These are phyloP conservation scores for Chrysotoxum bicinctum DNA, from an alignment of 2,888 invertebrate genomes.

Conservation along the genomic window DNA sequence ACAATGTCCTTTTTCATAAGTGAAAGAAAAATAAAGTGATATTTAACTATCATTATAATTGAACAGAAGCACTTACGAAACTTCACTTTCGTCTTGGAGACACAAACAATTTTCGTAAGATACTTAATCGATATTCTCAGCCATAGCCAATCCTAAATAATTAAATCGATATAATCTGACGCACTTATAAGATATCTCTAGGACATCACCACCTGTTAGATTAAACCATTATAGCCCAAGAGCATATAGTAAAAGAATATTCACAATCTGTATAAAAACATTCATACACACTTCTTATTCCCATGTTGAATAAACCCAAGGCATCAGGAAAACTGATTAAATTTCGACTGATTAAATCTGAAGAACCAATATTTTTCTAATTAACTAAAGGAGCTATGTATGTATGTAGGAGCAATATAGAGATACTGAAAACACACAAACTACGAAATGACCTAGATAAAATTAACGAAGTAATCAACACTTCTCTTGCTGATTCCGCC, in stretches of 20 bases:
- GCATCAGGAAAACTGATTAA: constrained; percentile 13
- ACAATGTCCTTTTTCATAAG: too few relatives aligned
- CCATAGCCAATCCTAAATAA: not conserved
- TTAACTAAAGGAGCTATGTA: constrained; percentile 20
- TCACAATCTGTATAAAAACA: not conserved
- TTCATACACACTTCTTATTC: not conserved
- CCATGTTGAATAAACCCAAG: not conserved
- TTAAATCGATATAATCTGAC: not conserved
- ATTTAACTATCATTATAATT: too few relatives aligned
- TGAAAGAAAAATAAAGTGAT: too few relatives aligned
- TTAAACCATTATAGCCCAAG: not conserved
- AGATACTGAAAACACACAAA: not conserved
- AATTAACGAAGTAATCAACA: constrained; percentile 35
- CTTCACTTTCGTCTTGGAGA: not conserved
- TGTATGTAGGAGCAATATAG: not conserved
- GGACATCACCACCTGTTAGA: not conserved
- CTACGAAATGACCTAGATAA: constrained; percentile 27
- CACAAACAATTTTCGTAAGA: not conserved
- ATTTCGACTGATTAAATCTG: constrained; percentile 22
- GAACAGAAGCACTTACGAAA: too few relatives aligned
- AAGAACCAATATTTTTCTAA: constrained; percentile 34
- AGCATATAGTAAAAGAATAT: not conserved
- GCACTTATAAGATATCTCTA: not conserved
- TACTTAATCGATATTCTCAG: not conserved
- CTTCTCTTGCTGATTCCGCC: not conserved